A percentile compares a stretch with the other conserved stretches of the same genome.
Conservation (phyloP, 2,797 vertebrate genomes). For the Myoxocephalus aenaeus region DNA sequence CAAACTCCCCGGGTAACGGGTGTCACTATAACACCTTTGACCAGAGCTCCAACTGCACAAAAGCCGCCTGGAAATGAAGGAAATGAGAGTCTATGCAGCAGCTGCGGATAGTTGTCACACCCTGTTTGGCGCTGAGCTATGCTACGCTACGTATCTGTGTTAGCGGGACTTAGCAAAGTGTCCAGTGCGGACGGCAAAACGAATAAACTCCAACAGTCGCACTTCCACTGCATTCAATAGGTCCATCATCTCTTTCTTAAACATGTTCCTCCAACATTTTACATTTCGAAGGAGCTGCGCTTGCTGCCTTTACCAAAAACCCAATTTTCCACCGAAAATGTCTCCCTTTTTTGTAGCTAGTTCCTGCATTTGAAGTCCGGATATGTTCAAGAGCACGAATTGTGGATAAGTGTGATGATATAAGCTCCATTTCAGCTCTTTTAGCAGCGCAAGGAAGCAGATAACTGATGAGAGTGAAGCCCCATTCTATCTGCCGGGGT, state of each 20-base stretch:
- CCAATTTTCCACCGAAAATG: slow-evolving; percentile 51
- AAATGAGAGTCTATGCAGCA: neutral
- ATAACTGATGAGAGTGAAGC: slow-evolving; percentile 70
- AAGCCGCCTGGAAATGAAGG: neutral
- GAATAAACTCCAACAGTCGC: neutral
- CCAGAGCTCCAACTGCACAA: neutral
- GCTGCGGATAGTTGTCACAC: neutral
- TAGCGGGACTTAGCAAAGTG: neutral
- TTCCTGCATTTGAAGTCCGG: slow-evolving; percentile 36
- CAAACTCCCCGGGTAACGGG: neutral
- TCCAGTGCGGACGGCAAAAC: neutral
- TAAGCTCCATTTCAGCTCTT: slow-evolving; percentile 47
- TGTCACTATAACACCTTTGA: neutral
- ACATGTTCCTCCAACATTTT: slow-evolving; percentile 52
- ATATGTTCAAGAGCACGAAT: slow-evolving; percentile 53
- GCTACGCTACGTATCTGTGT: neutral
- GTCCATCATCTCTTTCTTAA: slow-evolving; percentile 26
- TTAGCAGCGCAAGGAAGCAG: slow-evolving; percentile 40
- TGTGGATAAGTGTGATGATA: slow-evolving; percentile 39
- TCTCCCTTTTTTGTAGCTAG: slow-evolving; percentile 13
- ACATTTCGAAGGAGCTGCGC: slow-evolving; percentile 41
- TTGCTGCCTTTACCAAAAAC: slow-evolving; percentile 34
- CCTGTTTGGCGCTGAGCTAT: neutral
- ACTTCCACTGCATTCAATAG: slow-evolving; percentile 42
- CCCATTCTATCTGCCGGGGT: slow-evolving; percentile 62